A percentile compares a stretch with the other conserved stretches of the same genome.
Conservation (phyloP, 2,797 vertebrate species). For the Hippoglossus hippoglossus region DNA sequence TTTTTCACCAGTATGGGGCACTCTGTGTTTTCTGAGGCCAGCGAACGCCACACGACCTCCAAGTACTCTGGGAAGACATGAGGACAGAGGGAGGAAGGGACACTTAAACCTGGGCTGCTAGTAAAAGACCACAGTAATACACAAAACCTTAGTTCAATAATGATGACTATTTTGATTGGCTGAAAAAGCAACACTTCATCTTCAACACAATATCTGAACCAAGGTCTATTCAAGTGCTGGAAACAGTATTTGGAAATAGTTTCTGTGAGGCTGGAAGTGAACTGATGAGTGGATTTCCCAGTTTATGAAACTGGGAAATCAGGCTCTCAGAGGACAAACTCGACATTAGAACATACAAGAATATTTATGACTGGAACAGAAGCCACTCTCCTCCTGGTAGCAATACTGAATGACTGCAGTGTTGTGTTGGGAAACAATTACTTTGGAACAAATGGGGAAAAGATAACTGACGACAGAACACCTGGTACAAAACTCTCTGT, state of each 20-base stretch:
- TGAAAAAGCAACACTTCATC: slow-evolving; percentile 18
- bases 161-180: slow-evolving; percentile 19
- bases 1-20: slow-evolving; percentile 75
- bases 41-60: slow-evolving; percentile 81
- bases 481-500: background rate
- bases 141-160: slow-evolving; percentile 22
- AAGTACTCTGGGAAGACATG: slow-evolving; percentile 79
- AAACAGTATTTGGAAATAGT: slow-evolving; percentile 16
- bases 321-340: slow-evolving; percentile 2
- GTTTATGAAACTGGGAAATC: slow-evolving; percentile 35
- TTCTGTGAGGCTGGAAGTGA: slow-evolving; percentile 16
- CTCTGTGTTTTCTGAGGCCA: slow-evolving; percentile 70
- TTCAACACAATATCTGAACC: background rate
- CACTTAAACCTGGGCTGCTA: slow-evolving; percentile 43
- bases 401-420: slow-evolving; percentile 32
- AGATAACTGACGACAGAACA: slow-evolving; percentile 23
- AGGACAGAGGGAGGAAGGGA: slow-evolving; percentile 14
- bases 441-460: background rate
- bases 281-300: slow-evolving; percentile 39
- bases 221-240: background rate
- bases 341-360: slow-evolving; percentile 33
- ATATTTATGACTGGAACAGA: slow-evolving; percentile 11
- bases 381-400: slow-evolving; percentile 24
- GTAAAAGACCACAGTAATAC: slow-evolving; percentile 45
- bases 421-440: slow-evolving; percentile 31